These are phyloP conservation scores for Auanema sp. DNA, from an alignment of 2,888 invertebrate genomes.

Conservation along the genomic window DNA sequence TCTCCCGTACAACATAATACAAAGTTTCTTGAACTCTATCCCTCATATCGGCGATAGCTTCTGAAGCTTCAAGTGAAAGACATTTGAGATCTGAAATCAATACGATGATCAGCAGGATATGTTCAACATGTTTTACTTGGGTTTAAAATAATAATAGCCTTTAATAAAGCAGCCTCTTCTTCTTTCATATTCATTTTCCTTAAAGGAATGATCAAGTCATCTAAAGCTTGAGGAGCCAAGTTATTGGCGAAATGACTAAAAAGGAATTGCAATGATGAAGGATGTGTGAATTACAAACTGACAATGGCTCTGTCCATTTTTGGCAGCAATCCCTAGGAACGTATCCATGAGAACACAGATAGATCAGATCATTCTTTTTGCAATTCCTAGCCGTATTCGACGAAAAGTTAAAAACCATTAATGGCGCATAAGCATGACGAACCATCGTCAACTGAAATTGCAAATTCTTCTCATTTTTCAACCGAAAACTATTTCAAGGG, in stretches of 20 bases:
- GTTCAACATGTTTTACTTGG: constrained; percentile 41
- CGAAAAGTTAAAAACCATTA: constrained; percentile 46
- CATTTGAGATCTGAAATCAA: constrained; percentile 49
- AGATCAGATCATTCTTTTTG: constrained; percentile 46
- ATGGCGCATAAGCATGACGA: constrained; percentile 57
- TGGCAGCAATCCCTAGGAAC: constrained; percentile 45
- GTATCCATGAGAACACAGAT: constrained; percentile 58
- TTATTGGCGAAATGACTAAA: constrained; percentile 61
- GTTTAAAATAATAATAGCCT: constrained; percentile 60
- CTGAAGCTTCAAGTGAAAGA: constrained; percentile 54
- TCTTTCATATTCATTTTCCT: constrained; percentile 58
- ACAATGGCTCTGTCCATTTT: constrained; percentile 53
- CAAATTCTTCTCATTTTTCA: not conserved
- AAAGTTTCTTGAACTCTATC: constrained; percentile 60
- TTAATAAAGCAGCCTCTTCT: constrained; percentile 58
- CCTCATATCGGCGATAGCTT: constrained; percentile 58
- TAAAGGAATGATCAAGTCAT: constrained; percentile 59
- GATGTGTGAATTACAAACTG: constrained; percentile 2
- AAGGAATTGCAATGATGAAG: constrained; percentile 1
- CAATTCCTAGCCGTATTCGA: constrained; percentile 34
- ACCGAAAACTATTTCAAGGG: not conserved
- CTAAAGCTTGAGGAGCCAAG: constrained; percentile 54
- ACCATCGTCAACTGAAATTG: constrained; percentile 50
- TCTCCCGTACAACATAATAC: constrained; percentile 60
- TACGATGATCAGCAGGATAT: not conserved